These are phyloP conservation scores for Steatocranus sp. DNA, from an alignment of 2,797 vertebrate species.

Conservation along the genomic window DNA sequence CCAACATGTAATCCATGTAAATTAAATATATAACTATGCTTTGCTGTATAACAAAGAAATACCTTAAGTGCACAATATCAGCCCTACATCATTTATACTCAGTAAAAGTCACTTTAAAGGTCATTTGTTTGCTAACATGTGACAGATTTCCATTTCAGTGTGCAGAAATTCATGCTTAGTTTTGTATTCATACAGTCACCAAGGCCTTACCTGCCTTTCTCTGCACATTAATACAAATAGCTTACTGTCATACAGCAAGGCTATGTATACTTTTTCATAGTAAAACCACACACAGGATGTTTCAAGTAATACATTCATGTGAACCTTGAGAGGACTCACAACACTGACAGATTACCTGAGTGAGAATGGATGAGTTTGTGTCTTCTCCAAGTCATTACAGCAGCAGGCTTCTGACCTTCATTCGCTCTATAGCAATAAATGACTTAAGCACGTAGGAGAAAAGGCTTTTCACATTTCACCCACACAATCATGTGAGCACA, in stretches of 20 bases:
- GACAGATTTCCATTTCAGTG: neutral
- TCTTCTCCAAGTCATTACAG: neutral
- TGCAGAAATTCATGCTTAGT: neutral
- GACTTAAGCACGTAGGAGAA: neutral
- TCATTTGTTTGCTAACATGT: neutral
- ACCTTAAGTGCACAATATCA: neutral
- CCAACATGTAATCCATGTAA: neutral
- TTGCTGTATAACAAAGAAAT: neutral
- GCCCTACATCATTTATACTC: neutral
- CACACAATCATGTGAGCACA: neutral
- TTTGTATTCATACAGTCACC: slow-evolving; percentile 11
- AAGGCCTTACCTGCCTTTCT: slow-evolving; percentile 10
- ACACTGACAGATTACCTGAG: slow-evolving; percentile 21
- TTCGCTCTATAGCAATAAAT: slow-evolving; percentile 12
- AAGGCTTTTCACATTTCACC: neutral
- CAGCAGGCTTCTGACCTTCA: slow-evolving; percentile 29
- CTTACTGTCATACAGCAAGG: slow-evolving; percentile 22
- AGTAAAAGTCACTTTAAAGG: neutral
- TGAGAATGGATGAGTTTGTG: slow-evolving; percentile 13
- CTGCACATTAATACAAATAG: slow-evolving; percentile 2
- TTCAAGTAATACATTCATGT: neutral
- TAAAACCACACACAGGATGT: neutral
- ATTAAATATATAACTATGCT: neutral
- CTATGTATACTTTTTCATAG: neutral
- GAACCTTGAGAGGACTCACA: neutral